Conservation (phyloP, 1,140 invertebrate genomes). For the Choristoneura fumiferana region DNA sequence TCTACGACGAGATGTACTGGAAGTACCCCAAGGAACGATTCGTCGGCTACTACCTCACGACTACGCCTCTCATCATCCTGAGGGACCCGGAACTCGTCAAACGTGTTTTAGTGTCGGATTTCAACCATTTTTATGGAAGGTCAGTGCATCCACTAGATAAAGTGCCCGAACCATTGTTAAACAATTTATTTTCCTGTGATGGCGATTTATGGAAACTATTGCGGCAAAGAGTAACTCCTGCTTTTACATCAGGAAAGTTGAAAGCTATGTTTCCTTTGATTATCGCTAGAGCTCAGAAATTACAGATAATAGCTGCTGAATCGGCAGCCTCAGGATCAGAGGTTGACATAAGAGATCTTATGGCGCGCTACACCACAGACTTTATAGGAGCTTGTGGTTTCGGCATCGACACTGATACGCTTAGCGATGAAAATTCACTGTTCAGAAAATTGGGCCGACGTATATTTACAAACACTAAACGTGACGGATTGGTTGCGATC, state of each 20-base stretch:
- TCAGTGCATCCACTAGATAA: conserved; percentile 6
- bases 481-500: background rate
- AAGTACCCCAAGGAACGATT: conserved; percentile 7
- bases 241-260: conserved; percentile 73
- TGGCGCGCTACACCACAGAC: conserved; percentile 44
- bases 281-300: conserved; percentile 25
- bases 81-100: conserved; percentile 50
- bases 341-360: conserved; percentile 46
- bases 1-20: conserved; percentile 17
- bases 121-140: conserved; percentile 60
- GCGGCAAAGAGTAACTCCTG: conserved; percentile 70
- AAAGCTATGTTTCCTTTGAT: conserved; percentile 62
- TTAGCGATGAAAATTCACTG: conserved; percentile 22
- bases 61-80: conserved; percentile 30
- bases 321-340: conserved; percentile 3
- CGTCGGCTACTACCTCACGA: conserved; percentile 65
- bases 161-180: conserved; percentile 38
- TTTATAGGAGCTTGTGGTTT: conserved; percentile 51
- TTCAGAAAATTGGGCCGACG: conserved; percentile 12
- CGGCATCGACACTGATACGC: conserved; percentile 29
- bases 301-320: conserved; percentile 22
- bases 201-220: conserved; percentile 66
- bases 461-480: conserved; percentile 1
- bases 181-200: conserved; percentile 28
- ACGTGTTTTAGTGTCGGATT: conserved; percentile 75